Conservation (phyloP, 2,797 vertebrate genomes). For the Tragelaphus oryx region DNA sequence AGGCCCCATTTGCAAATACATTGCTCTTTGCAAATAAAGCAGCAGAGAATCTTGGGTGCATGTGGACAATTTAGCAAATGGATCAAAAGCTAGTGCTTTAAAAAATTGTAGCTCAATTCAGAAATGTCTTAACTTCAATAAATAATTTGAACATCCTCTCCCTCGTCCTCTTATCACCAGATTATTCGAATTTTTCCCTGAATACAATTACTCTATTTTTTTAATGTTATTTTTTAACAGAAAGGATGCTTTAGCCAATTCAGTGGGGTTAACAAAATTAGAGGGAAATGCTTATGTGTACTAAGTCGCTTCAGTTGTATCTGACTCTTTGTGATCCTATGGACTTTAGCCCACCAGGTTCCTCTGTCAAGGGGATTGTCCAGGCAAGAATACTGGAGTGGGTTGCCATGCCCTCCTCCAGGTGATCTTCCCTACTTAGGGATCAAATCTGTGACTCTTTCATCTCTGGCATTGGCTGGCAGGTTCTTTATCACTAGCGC, state of each 20-base stretch:
- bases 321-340: background rate
- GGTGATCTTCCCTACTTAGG: background rate
- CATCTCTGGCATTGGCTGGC: background rate
- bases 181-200: background rate
- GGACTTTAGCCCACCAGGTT: background rate
- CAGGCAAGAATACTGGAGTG: background rate
- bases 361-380: background rate
- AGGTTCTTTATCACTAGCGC: background rate
- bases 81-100: conserved; percentile 5
- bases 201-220: background rate
- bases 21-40: background rate
- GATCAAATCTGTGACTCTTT: background rate
- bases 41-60: background rate
- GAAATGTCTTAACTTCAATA: background rate
- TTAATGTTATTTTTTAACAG: background rate
- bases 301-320: background rate
- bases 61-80: background rate
- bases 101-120: background rate
- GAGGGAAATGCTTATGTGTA: background rate
- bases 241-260: background rate
- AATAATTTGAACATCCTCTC: background rate
- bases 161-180: background rate
- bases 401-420: background rate
- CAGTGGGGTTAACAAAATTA: background rate
- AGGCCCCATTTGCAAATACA: background rate